These are phyloP conservation scores for Leucopternis melanops DNA, from an alignment of 2,113 vertebrate species.

Conservation along the genomic window DNA sequence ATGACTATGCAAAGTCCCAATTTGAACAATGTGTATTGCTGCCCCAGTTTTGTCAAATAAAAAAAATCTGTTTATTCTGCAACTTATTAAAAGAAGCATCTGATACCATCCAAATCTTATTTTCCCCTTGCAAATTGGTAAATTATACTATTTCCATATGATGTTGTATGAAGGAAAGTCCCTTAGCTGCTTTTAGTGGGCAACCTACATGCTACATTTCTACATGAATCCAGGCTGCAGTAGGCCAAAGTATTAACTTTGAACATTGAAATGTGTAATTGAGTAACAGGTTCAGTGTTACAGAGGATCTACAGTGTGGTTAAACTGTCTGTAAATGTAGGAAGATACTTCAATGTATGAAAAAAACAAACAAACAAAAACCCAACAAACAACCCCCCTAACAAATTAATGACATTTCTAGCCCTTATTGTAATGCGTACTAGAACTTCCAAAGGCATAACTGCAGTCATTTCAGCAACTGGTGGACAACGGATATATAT, in stretches of 20 bases:
- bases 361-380: not conserved
- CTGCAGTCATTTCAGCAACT: not conserved
- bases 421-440: not conserved
- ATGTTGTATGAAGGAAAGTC: not conserved
- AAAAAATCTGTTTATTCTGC: not conserved
- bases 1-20: not conserved
- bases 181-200: not conserved
- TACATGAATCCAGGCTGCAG: not conserved
- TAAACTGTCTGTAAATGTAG: not conserved
- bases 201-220: not conserved
- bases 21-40: not conserved
- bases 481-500: not conserved
- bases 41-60: not conserved
- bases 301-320: not conserved
- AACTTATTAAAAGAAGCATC: not conserved
- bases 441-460: not conserved
- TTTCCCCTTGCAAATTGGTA: not conserved
- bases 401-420: not conserved
- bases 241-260: not conserved
- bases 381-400: accelerated
- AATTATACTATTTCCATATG: not conserved
- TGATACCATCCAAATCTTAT: not conserved
- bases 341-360: not conserved
- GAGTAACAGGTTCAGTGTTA: not conserved
- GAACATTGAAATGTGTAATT: not conserved